phyloP scores from a whole-genome alignment of 2,888 invertebrate species.

The Eurytoma californica region DNA sequence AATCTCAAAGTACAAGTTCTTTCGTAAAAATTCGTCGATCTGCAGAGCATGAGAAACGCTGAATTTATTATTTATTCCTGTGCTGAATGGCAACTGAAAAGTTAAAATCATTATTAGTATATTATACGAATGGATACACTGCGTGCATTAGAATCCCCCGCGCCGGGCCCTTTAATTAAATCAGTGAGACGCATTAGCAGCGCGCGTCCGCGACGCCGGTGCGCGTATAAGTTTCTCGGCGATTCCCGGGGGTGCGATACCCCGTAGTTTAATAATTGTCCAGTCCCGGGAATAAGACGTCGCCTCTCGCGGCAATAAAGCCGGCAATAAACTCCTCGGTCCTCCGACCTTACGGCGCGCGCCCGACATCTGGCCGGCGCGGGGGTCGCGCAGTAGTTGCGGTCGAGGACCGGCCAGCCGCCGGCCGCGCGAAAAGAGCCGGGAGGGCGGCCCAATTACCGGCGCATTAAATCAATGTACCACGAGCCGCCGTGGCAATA shows the following conservation, averaged over 20 bases:
- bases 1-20: no score
- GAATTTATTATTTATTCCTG: no score
- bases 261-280: conserved; percentile 54
- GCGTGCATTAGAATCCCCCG: background rate
- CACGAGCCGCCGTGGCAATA: conserved; percentile 70
- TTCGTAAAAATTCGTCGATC: no score
- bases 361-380: conserved; percentile 7
- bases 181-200: conserved; percentile 54
- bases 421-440: conserved; percentile 1
- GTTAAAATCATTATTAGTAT: no score
- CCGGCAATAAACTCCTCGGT: conserved; percentile 54
- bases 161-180: conserved; percentile 51
- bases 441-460: conserved; percentile 70
- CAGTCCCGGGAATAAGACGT: conserved; percentile 46
- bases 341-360: conserved; percentile 14
- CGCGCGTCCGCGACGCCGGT: background rate
- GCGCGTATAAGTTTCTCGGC: conserved; percentile 18
- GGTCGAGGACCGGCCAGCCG: conserved; percentile 49
- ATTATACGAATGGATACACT: no score
- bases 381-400: conserved; percentile 36
- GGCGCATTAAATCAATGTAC: conserved; percentile 75
- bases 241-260: conserved; percentile 51
- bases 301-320: conserved; percentile 50
- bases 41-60: no score
- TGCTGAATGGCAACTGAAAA: no score